Evolutionary conservation across 2,113 vertebrate genomes (phyloP).

Genomic region (Anoura caudifer): DNA sequence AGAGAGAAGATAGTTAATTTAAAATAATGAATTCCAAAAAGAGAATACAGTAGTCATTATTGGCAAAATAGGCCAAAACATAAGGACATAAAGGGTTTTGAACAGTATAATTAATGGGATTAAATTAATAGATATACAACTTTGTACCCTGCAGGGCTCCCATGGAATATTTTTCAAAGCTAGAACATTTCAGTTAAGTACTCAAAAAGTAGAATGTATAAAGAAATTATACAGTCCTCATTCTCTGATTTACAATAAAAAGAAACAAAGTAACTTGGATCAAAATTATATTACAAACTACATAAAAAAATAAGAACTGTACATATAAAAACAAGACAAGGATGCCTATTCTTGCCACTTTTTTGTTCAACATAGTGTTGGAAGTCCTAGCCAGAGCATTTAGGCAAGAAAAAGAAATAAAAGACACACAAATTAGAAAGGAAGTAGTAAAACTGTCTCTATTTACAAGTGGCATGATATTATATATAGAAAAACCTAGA

Average conservation of each 20-base stretch:
- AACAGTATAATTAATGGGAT: background rate
- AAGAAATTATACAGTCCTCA: background rate
- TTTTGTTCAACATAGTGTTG: background rate
- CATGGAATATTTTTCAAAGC: background rate
- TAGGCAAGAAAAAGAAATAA: no score
- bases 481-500: no score
- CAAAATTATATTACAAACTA: background rate
- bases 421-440: no score
- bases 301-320: constrained; percentile 19
- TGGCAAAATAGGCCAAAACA: background rate
- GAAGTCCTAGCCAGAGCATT: no score
- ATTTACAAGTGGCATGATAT: no score
- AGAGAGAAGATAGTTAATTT: background rate
- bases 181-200: background rate
- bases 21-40: background rate
- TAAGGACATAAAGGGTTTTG: background rate
- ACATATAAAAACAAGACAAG: background rate
- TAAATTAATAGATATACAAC: background rate
- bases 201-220: background rate
- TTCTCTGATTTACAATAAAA: background rate
- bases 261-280: background rate
- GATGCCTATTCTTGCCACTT: background rate
- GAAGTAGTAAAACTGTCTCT: no score
- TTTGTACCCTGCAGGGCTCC: background rate
- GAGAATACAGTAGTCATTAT: background rate